These are phyloP conservation scores for Papilio protenor DNA, from an alignment of 2,888 invertebrate species.

Conservation along the genomic window DNA sequence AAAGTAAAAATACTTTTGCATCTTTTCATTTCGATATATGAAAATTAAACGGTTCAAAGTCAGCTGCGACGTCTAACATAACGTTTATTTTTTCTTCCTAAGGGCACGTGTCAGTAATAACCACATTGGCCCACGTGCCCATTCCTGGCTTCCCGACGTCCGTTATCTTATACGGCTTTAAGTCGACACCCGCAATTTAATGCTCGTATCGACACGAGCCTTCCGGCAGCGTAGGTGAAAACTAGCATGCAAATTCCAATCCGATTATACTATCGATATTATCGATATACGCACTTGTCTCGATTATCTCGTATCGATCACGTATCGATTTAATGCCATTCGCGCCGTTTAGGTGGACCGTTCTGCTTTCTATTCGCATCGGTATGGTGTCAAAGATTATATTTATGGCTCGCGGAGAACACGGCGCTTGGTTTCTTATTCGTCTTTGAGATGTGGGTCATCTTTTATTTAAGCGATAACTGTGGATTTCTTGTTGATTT, in stretches of 20 bases:
- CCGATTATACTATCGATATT: conserved; percentile 31
- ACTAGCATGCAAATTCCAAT: conserved; percentile 41
- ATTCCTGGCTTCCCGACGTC: conserved; percentile 28
- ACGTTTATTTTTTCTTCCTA: not conserved
- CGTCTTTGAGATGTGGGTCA: conserved; percentile 33
- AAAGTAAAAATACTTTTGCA: no score
- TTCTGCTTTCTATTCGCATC: conserved; percentile 42
- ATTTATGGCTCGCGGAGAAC: conserved; percentile 37
- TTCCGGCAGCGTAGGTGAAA: conserved; percentile 38
- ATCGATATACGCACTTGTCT: conserved; percentile 38
- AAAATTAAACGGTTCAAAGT: not conserved
- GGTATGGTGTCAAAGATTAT: conserved; percentile 42
- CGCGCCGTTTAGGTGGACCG: conserved; percentile 33
- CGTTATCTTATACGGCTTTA: conserved; percentile 40
- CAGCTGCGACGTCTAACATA: not conserved
- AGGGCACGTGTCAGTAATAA: conserved; percentile 19
- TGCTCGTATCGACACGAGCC: conserved; percentile 28
- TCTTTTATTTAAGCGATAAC: conserved; percentile 37
- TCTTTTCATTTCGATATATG: no score
- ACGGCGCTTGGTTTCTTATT: conserved; percentile 36
- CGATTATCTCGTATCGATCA: conserved; percentile 37
- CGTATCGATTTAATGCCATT: conserved; percentile 42
- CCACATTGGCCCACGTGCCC: conserved; percentile 23
- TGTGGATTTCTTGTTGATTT: conserved; percentile 37
- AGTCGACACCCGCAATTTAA: conserved; percentile 30